Evolutionary conservation across 2,113 vertebrate species (phyloP), one percentile per base, ranked within the genome.

Genomic region (Urocitellus parryii): DNA sequence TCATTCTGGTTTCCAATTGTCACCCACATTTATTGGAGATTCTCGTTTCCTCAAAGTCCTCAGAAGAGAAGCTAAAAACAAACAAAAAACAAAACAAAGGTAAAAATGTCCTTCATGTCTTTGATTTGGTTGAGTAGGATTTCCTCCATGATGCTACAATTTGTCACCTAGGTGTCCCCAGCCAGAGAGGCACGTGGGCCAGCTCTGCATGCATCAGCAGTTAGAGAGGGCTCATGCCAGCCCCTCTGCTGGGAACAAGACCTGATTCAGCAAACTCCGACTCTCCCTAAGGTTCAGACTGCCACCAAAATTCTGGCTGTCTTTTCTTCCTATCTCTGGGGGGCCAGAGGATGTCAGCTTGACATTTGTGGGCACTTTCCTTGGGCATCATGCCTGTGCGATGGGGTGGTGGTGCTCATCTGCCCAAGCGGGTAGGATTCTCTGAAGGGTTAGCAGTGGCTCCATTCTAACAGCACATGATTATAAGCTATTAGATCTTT

Each of bases 141-240:
- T 56, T 79, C 53, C 27, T 79, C 82, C 29, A 25, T 22, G 67
- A 58, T 51, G 85, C 80, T n/a, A 61, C 0, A 0, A 20, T 14
- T 63, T 91, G 90, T 76, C 37, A 22, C 7, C 0, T 0, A 24
- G 18, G 3, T 87, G 83, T 77, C 73, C 24, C 27, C 8, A 2
- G 77, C 27, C 95, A 77, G 80, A 45, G 34, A n/a, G 67, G 89
- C 77, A 45, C 11, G 4, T 32, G n/a, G 56, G 29, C 56, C 86
- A 63, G 0, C 3, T 78, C 90, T n/a, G 39, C 80, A 8, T 0
- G 4, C 10, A 48, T 20, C n/a, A 3, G 51, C 48, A 56, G 77
- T 10, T 42, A 13, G 48, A 84, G 13, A 56, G 72, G 5, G 0
- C 85, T 34, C 61, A 10, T 24, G 20, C 0, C 9, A 22, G 56